Conservation (phyloP, 2,797 vertebrate genomes). For the Hoplostethus atlanticus region DNA sequence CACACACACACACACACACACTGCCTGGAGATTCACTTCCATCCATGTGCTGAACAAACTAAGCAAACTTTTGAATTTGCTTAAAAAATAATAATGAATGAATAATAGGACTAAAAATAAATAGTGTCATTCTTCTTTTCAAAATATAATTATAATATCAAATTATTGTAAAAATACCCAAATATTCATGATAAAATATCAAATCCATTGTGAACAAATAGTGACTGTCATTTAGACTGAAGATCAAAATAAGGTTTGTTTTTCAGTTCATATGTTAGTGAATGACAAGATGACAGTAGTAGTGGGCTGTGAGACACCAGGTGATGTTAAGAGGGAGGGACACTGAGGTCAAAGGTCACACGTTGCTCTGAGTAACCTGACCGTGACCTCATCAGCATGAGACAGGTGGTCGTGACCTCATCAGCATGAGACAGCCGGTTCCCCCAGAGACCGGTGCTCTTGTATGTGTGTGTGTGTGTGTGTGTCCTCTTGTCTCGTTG, state of each 20-base stretch:
- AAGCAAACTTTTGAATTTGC: not conserved
- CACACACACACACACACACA: conserved; percentile 13
- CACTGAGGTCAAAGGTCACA: conserved; percentile 57
- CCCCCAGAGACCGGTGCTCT: conserved; percentile 35
- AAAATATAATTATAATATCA: too few relatives aligned
- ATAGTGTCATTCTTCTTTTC: too few relatives aligned
- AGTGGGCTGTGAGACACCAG: not conserved
- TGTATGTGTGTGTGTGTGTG: conserved; percentile 2
- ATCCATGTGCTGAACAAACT: too few relatives aligned
- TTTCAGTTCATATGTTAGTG: too few relatives aligned
- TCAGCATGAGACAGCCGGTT: conserved; percentile 59
- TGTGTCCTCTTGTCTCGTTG: conserved; percentile 36
- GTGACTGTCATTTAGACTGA: too few relatives aligned
- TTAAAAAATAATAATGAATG: too few relatives aligned
- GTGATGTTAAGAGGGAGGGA: not conserved
- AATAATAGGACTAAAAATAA: too few relatives aligned
- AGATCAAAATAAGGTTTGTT: too few relatives aligned
- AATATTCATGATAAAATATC: too few relatives aligned
- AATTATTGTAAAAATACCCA: too few relatives aligned
- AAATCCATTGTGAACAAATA: too few relatives aligned
- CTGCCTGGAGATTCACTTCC: not conserved
- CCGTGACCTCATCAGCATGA: conserved; percentile 58
- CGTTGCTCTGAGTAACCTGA: conserved; percentile 62
- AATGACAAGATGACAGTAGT: not conserved
- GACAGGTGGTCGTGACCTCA: conserved; percentile 29